Conservation (phyloP, 2,888 invertebrate species). For the Agonopterix arenella region DNA sequence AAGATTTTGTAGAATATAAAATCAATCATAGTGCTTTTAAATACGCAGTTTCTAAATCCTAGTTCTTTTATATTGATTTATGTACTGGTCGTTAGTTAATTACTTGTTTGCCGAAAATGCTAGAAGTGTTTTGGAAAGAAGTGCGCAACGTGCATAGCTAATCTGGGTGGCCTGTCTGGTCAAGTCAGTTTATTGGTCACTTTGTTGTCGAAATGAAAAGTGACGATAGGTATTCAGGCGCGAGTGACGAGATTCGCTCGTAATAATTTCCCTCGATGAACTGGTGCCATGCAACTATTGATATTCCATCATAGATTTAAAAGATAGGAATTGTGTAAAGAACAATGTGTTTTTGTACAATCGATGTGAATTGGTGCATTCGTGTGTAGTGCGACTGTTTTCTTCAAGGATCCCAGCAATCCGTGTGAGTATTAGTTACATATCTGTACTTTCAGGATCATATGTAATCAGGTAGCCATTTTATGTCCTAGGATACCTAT, state of each 20-base stretch:
- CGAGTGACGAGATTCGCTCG: constrained; percentile 19
- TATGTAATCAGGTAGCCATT: neutral
- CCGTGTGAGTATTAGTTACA: constrained; percentile 16
- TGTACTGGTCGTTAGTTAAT: too few species aligned
- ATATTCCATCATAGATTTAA: constrained; percentile 37
- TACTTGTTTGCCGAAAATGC: too few species aligned
- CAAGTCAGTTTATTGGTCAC: constrained; percentile 22
- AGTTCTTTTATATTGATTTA: too few species aligned
- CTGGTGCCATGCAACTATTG: constrained; percentile 32
- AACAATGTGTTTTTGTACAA: constrained; percentile 36
- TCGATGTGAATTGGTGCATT: constrained; percentile 29
- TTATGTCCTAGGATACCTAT: neutral
- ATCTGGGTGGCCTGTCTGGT: constrained; percentile 27
- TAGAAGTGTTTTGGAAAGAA: neutral
- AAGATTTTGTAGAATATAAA: constrained; percentile 18
- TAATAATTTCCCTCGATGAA: constrained; percentile 14
- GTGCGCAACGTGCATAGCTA: constrained; percentile 24
- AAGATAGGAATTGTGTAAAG: constrained; percentile 32
- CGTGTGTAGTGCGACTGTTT: constrained; percentile 13
- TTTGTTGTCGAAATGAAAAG: constrained; percentile 38
- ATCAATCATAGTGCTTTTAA: constrained; percentile 26
- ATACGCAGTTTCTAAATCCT: neutral
- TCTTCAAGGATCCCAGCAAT: constrained; percentile 4
- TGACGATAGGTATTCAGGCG: constrained; percentile 6
- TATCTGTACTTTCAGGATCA: neutral